phyloP scores from a whole-genome alignment of 2,888 invertebrate genomes.

The Lochmaea crataegi region DNA sequence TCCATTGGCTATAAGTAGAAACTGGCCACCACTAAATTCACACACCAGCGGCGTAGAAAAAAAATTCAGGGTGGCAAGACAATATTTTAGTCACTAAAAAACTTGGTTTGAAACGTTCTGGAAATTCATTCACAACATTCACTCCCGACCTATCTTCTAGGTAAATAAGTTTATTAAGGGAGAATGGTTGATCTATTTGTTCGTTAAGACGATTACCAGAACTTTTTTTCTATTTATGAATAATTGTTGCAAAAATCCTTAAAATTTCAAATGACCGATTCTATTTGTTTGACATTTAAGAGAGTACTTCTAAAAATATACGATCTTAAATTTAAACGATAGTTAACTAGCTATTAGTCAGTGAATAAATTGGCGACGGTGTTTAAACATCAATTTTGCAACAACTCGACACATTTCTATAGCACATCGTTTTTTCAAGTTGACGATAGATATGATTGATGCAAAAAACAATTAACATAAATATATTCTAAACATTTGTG shows the following conservation, averaged over 20 bases:
- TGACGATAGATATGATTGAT: slow-evolving; percentile 2
- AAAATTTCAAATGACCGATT: background rate
- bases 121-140: no score
- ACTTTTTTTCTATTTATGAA: no score
- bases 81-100: background rate
- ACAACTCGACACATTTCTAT: slow-evolving; percentile 11
- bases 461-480: background rate
- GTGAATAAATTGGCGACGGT: background rate
- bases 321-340: background rate
- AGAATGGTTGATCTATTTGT: no score
- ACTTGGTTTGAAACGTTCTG: no score
- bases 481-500: no score
- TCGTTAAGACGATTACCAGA: no score
- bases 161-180: no score
- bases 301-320: background rate
- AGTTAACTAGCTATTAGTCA: background rate
- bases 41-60: slow-evolving; percentile 29
- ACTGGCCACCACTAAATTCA: slow-evolving; percentile 35
- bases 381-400: slow-evolving; percentile 1
- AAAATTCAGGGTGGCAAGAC: background rate
- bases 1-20: slow-evolving; percentile 45
- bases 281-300: background rate
- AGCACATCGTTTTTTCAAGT: background rate
- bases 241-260: background rate
- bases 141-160: no score